Evolutionary conservation across 2,113 vertebrate species (phyloP).

Genomic region (Columbina picui): DNA sequence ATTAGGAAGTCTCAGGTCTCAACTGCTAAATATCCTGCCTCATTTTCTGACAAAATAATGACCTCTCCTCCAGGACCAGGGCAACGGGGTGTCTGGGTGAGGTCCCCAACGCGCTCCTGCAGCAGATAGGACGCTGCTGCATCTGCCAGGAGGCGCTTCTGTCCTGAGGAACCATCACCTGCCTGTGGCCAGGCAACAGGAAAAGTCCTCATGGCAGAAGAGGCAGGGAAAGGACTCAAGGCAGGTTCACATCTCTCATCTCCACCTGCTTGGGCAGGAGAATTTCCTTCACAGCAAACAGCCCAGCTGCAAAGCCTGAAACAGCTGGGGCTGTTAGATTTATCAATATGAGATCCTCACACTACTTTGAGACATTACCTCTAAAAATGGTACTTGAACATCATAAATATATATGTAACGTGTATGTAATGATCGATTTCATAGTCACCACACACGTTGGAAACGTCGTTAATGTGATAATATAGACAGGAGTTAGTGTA

Average conservation of each 20-base stretch:
- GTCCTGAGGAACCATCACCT: not conserved
- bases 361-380: not conserved
- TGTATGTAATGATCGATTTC: not conserved
- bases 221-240: not conserved
- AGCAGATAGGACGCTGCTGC: not conserved
- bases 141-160: not conserved
- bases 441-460: not conserved
- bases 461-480: not conserved
- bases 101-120: accelerated
- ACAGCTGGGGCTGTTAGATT: not conserved
- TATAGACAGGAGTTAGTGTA: constrained; percentile 20
- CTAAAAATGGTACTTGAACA: not conserved
- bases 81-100: accelerated
- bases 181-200: not conserved
- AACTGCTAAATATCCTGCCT: not conserved
- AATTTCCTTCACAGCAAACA: not conserved
- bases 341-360: not conserved
- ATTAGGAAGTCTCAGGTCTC: constrained; percentile 16
- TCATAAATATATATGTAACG: not conserved
- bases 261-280: not conserved
- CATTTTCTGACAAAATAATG: not conserved
- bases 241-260: not conserved
- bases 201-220: not conserved
- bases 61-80: accelerated
- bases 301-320: not conserved